Evolutionary conservation across 2,888 invertebrate genomes (phyloP), one percentile per base, ranked within the genome.

Genomic region (Scrobipalpa atriplicella): DNA sequence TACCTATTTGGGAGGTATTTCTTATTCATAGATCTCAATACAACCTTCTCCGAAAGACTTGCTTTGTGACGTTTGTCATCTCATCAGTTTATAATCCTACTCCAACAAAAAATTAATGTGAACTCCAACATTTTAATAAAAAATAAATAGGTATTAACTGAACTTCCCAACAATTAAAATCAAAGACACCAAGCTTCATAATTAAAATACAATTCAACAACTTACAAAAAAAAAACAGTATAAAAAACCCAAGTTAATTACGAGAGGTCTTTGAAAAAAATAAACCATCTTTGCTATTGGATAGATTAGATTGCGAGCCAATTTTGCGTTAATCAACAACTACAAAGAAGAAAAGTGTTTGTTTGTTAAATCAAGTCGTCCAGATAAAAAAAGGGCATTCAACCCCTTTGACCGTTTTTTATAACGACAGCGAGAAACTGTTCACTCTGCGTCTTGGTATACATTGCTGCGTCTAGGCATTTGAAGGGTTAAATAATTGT

Each of bases 331-430:
- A 84, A 83, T 83, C 82, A 86, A 82, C 79, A 76, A 73, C 64
- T 56, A 64, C 56, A 64, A 76, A 80, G 76, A 78, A 80, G 78
- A 79, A 81, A 79, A 47, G n/a, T 47, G 47, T 76, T 81, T 87
- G 89, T 89, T 90, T 89, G 88, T 87, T 84, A 87, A 90, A 90
- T 91, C 91, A 90, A 85, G 83, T 80, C 84, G 81, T 77, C 76
- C 78, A 82, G 89, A 90, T 90, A 88, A 90, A 89, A 78, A 78
- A 77, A 73, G 83, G 83, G 87, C 86, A 87, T 88, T 87, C 87
- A 80, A 75, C 67, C 68, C 73, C 74, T 63, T 41, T 36, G 58
- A 58, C 38, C 16, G 36, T 58, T 58, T 58, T 21, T 29, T 38
- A 9, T 58, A 11, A 21, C 19, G 54, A 21, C 36, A 13, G 11